These are phyloP conservation scores for Drosophila siamana DNA, from an alignment of 2,888 invertebrate genomes.

Conservation along the genomic window DNA sequence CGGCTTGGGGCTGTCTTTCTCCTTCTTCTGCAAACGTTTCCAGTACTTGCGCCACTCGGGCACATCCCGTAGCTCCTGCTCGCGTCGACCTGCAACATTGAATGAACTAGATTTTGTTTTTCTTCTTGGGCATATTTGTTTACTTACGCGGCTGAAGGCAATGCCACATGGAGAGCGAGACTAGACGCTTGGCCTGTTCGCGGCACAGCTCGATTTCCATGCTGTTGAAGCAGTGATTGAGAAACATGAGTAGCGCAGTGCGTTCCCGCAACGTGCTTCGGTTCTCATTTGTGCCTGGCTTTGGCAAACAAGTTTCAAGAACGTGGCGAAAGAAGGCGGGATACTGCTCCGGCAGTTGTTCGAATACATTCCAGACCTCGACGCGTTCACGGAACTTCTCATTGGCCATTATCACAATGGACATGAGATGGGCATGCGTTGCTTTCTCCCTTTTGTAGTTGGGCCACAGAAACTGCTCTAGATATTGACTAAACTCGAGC, in stretches of 20 bases:
- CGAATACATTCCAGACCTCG: constrained; percentile 97
- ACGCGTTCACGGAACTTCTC: constrained; percentile 99
- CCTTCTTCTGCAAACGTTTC: constrained; percentile 94
- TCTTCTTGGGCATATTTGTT: neutral
- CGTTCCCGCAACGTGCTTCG: constrained; percentile 88
- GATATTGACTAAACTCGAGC: constrained; percentile 98
- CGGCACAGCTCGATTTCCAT: constrained; percentile 98
- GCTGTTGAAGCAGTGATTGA: constrained; percentile 98
- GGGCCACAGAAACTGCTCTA: constrained; percentile 99
- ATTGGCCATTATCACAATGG: constrained; percentile 99
- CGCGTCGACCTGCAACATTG: constrained; percentile 89
- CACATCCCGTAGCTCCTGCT: constrained; percentile 93
- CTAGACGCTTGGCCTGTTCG: constrained; percentile 95
- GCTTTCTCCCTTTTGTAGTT: constrained; percentile 93
- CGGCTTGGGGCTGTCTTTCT: constrained; percentile 87
- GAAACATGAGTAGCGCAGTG: constrained; percentile 94
- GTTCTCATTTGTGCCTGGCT: constrained; percentile 58
- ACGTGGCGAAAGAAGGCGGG: constrained; percentile 93
- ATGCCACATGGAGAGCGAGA: constrained; percentile 97
- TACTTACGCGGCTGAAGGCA: constrained; percentile 91
- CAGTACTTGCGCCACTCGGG: constrained; percentile 97
- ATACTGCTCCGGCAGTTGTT: constrained; percentile 91
- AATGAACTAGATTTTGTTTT: neutral
- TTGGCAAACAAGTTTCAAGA: constrained; percentile 89
- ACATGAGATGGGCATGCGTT: constrained; percentile 95